phyloP scores from a whole-genome alignment of 2,113 vertebrate species.

The Mastomys natalensis region DNA sequence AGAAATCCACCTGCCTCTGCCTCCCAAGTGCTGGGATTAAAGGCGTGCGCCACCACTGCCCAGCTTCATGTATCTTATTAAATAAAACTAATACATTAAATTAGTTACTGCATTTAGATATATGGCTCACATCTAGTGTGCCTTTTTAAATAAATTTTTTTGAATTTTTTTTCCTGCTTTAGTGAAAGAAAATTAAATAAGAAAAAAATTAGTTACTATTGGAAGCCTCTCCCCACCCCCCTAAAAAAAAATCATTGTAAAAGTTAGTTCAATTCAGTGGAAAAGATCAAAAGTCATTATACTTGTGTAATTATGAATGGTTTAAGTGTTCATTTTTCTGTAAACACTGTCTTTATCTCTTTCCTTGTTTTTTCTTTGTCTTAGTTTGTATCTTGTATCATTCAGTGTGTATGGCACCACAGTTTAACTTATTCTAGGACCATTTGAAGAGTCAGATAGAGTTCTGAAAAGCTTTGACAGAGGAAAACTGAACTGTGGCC shows the following conservation, averaged over 20 bases:
- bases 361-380: constrained; percentile 24
- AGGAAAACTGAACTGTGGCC: constrained; percentile 49
- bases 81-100: constrained; percentile 54
- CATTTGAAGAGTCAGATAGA: neutral
- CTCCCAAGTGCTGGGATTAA: no score
- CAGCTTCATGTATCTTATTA: constrained; percentile 52
- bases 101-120: constrained; percentile 9
- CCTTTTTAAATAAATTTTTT: neutral
- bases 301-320: constrained; percentile 5
- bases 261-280: neutral
- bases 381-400: constrained; percentile 10
- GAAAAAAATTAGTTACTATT: neutral
- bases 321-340: constrained; percentile 4
- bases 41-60: no score
- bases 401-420: neutral
- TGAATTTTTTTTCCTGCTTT: neutral
- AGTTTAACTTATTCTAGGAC: neutral
- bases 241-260: neutral
- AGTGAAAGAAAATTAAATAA: constrained; percentile 14
- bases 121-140: neutral
- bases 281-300: constrained; percentile 34
- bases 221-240: neutral
- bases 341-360: neutral
- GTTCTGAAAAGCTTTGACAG: constrained; percentile 39
- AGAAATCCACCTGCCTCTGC: no score